Base-by-base conservation (phyloP, 2,888 invertebrate genomes). In the Megamerina dolium region DNA sequence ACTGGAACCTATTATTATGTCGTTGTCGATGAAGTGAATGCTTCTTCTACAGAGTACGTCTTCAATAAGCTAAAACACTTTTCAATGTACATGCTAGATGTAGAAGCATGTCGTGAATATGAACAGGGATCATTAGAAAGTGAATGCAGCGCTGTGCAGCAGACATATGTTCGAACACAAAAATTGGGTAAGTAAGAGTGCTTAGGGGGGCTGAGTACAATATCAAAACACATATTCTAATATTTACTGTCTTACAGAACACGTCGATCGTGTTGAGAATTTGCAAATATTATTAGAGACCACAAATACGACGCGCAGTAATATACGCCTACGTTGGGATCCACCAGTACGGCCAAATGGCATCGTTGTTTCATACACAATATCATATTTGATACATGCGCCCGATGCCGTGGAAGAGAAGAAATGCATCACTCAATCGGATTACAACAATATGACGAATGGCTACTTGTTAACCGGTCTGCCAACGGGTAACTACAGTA, bases 261-360 rank as follows among this genome's bases (percentile, higher is more conserved):
- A 77, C 52, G 85, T 83, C 37, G 89, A 91, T 64, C 72, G 75
- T 46, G 80, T 85, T 32, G 70, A 66, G 12, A 70, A 75, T 46
- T 66, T 81, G 16, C 69, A 65, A 2, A 76, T 75, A 1, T 26
- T 58, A n/a, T 10, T 43, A n/a, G 62, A 60, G 38, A 49, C 48
- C 6, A 57, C 59, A 1, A 70, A 70, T 12, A 75, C 78, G 49
- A 74, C 77, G 0, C 54, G 72, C 16, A 78, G 78, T 2, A 77
- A 76, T 53, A 79, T 87, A 12, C 80, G 79, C 35, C 72, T 91
- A 3, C 76, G 74, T 19, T 96, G 96, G 96, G 74, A 78, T 3
- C 83, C 86, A 54, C 95, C 96, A 0, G 56, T 64, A 17, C 74
- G 82, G 49, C 94, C 96, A 0, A 97, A 97, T 68, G 93, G 96